These are phyloP conservation scores for Cynocephalus volans DNA, from an alignment of 2,113 vertebrate genomes.

Conservation along the genomic window DNA sequence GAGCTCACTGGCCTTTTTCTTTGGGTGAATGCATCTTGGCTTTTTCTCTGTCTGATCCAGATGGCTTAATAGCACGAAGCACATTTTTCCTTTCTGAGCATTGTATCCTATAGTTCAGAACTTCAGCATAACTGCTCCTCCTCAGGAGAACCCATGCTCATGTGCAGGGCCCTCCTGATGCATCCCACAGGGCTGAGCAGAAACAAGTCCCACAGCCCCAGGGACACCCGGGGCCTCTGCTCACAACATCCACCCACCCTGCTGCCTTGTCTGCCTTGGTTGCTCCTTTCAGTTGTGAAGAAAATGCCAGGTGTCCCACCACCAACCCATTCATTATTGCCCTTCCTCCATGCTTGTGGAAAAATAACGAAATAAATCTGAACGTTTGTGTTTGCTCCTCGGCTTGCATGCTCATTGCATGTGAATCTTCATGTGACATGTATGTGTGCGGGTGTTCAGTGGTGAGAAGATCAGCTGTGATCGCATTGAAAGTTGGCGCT, in stretches of 20 bases:
- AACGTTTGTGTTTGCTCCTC: no score
- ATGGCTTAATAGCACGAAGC: not conserved
- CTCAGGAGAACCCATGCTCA: fast-evolving
- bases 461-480: no score
- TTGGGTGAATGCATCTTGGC: fast-evolving
- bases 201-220: fast-evolving
- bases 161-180: not conserved
- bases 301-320: fast-evolving
- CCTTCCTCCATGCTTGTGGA: not conserved
- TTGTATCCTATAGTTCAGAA: not conserved
- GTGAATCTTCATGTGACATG: fast-evolving
- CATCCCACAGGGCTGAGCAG: not conserved
- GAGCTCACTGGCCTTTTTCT: not conserved
- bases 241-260: no score
- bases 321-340: fast-evolving
- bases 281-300: not conserved
- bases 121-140: not conserved
- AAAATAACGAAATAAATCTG: not conserved
- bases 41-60: not conserved
- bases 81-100: no score
- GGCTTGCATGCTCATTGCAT: no score
- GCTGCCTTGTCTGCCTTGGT: fast-evolving
- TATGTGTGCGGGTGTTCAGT: no score
- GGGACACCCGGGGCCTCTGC: fast-evolving
- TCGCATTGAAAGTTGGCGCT: not conserved